Evolutionary conservation across 1,140 invertebrate species (phyloP).

Genomic region (Psilanteris sp.): DNA sequence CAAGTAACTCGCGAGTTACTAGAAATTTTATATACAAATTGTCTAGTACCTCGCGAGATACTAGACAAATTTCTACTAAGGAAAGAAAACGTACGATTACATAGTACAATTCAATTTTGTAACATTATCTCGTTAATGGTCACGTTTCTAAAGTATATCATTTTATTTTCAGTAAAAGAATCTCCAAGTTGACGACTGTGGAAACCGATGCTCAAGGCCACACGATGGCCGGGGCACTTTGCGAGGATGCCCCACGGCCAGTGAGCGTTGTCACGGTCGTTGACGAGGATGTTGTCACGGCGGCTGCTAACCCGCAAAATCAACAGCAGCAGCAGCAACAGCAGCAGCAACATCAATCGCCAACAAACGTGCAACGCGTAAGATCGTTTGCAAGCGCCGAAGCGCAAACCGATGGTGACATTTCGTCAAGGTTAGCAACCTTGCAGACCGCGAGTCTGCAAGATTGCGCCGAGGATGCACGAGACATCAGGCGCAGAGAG

Average conservation of each 20-base stretch:
- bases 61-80: no score
- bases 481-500: constrained; percentile 73
- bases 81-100: not conserved
- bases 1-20: no score
- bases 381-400: constrained; percentile 75
- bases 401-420: constrained; percentile 74
- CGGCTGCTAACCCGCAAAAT: constrained; percentile 7
- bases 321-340: constrained; percentile 24
- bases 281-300: constrained; percentile 64
- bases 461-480: constrained; percentile 59
- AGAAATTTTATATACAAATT: no score
- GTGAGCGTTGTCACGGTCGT: constrained; percentile 75
- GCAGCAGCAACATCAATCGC: constrained; percentile 18
- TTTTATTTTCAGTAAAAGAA: constrained; percentile 19
- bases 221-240: constrained; percentile 77
- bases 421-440: constrained; percentile 24
- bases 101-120: not conserved
- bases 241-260: constrained; percentile 76
- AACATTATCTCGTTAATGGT: no score
- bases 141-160: not conserved
- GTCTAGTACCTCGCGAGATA: no score
- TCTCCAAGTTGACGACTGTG: constrained; percentile 48
- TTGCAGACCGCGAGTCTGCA: constrained; percentile 47
- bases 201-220: constrained; percentile 73
- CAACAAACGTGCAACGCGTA: constrained; percentile 20